Base-by-base conservation (phyloP, 1,140 invertebrate species). In the Acarapis woodi region DNA sequence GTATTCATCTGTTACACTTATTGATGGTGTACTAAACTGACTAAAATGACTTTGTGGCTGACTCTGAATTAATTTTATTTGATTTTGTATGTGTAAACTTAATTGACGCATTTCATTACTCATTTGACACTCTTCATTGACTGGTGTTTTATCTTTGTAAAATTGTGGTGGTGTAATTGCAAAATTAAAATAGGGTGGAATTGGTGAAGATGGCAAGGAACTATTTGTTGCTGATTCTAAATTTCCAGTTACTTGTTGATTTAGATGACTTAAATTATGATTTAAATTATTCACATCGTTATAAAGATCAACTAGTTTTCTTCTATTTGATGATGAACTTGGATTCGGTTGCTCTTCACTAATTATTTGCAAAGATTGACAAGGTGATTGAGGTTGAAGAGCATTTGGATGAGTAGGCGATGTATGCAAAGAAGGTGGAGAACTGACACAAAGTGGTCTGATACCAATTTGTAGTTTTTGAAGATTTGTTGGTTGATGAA, bases 371-470 rank as follows among this genome's bases (percentile, higher is more conserved):
- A 43, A 19, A 40, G 6, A 38, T 19, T n/a, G 23, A 19, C 8
- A 28, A 31, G 10, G 28, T 35, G 16, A n/a, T 36, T 4, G 22
- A 12, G 29, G 39, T 35, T n/a, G 19, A 18, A 6, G 19, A 20
- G 9, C 19, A 40, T 21, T 21, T 23, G 19, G 24, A 24, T 43
- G 42, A 23, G 36, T 43, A 2, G 42, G 42, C 6, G 42, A 43
- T 10, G 42, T 33, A 6, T 43, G 42, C 10, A 43, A 19, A 5
- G 42, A 43, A 3, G 42, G 42, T 6, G 42, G 42, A 4, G 38
- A 40, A 4, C 38, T 40, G 8, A 43, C 38, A 28, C 42, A 43
- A 3, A 43, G 26, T 10, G 38, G 34, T 19, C 34, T 6, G 0
- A 43, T 19, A 32, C 40, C 42, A 4, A 21, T 31, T 30, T 43